Conservation (phyloP, 2,888 invertebrate genomes). For the Lycophotia porphyrea region DNA sequence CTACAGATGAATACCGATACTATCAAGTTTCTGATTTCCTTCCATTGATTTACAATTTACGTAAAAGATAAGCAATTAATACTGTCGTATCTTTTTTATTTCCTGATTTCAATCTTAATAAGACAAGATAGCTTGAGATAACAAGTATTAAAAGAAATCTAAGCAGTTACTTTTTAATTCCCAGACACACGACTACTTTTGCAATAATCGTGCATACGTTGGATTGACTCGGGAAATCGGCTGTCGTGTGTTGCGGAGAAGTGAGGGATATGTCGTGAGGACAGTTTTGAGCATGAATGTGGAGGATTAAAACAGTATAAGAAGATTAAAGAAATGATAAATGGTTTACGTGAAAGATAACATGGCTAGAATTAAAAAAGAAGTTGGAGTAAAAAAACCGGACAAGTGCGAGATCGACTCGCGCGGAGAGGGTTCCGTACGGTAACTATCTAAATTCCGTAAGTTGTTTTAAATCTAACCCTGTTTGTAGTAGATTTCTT, state of each 20-base stretch:
- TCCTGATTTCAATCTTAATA: constrained; percentile 43
- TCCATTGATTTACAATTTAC: constrained; percentile 56
- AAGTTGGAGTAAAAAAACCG: not conserved
- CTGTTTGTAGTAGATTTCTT: too few relatives aligned
- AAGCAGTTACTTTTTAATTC: constrained; percentile 13
- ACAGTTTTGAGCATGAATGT: not conserved
- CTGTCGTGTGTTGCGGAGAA: not conserved
- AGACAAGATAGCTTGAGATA: constrained; percentile 14
- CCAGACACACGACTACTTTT: constrained; percentile 1
- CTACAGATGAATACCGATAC: constrained; percentile 15
- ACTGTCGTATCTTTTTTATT: constrained; percentile 44
- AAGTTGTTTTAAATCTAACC: too few relatives aligned
- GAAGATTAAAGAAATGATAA: not conserved
- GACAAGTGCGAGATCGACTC: too few relatives aligned
- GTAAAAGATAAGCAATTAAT: constrained; percentile 42
- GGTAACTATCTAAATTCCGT: too few relatives aligned
- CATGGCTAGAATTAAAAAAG: not conserved
- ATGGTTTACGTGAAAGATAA: not conserved
- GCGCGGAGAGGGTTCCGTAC: too few relatives aligned
- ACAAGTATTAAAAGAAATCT: constrained; percentile 13
- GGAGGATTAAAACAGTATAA: too few relatives aligned
- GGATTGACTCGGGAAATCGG: not conserved
- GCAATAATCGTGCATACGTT: not conserved
- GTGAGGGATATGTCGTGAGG: not conserved
- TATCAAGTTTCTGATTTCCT: constrained; percentile 55